Evolutionary conservation across 2,888 invertebrate genomes (phyloP).

Genomic region (Andrena minutula): DNA sequence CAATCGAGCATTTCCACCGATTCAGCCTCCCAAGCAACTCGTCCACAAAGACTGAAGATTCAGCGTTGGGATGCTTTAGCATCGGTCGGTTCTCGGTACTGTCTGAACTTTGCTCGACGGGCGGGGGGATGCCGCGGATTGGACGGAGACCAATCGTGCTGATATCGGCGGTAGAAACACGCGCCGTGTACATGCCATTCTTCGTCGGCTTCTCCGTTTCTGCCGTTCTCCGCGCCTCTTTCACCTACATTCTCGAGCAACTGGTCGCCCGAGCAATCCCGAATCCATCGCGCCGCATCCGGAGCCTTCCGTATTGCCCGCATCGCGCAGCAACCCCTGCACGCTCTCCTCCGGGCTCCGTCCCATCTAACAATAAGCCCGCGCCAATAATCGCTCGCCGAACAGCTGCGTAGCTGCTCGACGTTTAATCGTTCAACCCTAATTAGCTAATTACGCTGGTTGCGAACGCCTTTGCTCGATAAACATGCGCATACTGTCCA

Average conservation of each 20-base stretch:
- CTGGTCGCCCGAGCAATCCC: neutral
- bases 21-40: conserved; percentile 53
- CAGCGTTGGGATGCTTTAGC: conserved; percentile 76
- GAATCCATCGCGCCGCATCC: neutral
- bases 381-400: too few relatives aligned
- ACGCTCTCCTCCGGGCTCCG: neutral
- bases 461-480: neutral
- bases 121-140: conserved; percentile 76
- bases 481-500: neutral
- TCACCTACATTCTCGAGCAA: neutral
- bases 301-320: too few relatives aligned
- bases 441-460: neutral
- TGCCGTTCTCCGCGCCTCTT: neutral
- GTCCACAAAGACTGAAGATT: conserved; percentile 79
- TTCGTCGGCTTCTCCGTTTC: conserved; percentile 8
- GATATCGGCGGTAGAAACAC: conserved; percentile 80
- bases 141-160: conserved; percentile 74
- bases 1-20: conserved; percentile 15
- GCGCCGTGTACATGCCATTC: conserved; percentile 78
- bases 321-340: too few relatives aligned
- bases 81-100: conserved; percentile 72
- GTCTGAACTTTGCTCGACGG: conserved; percentile 80
- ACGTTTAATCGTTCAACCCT: neutral
- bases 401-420: too few relatives aligned
- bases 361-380: neutral